Percentiles rank a stretch among this genome's conserved stretches.
These are phyloP conservation scores for Drosophila burlai DNA, from an alignment of 1,140 invertebrate genomes.

Conservation along the genomic window DNA sequence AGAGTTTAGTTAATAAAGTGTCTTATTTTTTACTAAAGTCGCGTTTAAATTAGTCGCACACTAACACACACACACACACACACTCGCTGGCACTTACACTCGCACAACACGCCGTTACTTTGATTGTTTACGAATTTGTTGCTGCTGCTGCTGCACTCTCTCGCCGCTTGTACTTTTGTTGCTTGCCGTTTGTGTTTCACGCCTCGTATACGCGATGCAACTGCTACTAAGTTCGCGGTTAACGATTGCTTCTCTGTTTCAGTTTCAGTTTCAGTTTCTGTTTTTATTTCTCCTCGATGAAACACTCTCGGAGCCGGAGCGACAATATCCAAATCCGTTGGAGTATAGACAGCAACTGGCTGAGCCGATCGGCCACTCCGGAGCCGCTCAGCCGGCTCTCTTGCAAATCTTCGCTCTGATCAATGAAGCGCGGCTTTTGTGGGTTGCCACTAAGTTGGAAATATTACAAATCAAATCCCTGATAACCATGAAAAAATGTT, in stretches of 20 bases:
- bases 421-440: constrained; percentile 71
- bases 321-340: constrained; percentile 74
- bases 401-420: constrained; percentile 43
- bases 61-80: constrained; percentile 6
- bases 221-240: constrained; percentile 48
- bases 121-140: constrained; percentile 56
- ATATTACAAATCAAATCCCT: neutral
- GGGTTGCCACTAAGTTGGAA: constrained; percentile 60
- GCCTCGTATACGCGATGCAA: constrained; percentile 78
- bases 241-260: constrained; percentile 34
- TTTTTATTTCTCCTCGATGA: constrained; percentile 36
- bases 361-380: constrained; percentile 61
- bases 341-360: constrained; percentile 70
- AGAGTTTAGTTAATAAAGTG: constrained; percentile 28
- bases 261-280: constrained; percentile 30
- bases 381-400: constrained; percentile 31
- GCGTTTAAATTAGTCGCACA: constrained; percentile 50
- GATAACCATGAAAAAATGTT: neutral
- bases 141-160: constrained; percentile 32
- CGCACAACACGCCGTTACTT: constrained; percentile 60
- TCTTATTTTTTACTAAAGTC: constrained; percentile 43
- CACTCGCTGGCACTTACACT: constrained; percentile 39
- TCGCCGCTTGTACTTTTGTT: constrained; percentile 39
- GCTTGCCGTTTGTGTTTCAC: constrained; percentile 68
- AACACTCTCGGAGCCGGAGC: constrained; percentile 30